Conservation (phyloP, 30 jellyfish, hydroid and myxozoan genomes). For the Clytia hemisphaerica region DNA sequence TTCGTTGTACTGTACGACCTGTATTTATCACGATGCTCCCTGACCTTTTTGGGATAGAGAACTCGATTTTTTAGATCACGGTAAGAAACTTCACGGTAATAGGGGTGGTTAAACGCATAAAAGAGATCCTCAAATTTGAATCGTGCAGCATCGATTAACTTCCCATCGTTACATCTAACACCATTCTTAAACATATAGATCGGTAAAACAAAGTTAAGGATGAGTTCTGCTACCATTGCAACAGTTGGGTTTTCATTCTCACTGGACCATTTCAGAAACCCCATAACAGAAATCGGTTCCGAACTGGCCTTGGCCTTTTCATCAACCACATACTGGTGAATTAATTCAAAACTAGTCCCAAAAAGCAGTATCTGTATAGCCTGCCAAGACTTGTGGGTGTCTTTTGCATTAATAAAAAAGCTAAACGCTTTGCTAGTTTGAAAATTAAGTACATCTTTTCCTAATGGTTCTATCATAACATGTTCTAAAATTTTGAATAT, state of each 20-base stretch:
- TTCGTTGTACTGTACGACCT: not conserved
- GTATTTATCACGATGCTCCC: not conserved
- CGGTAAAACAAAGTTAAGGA: not conserved
- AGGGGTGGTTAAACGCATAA: slow-evolving; percentile 1
- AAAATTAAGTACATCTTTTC: not conserved
- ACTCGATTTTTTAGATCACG: not conserved
- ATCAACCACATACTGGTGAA: not conserved
- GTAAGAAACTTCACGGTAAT: not conserved
- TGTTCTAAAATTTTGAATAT: not conserved
- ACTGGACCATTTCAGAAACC: not conserved
- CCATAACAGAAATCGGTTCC: no score
- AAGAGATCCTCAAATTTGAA: not conserved
- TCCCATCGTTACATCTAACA: not conserved
- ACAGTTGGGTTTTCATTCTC: not conserved
- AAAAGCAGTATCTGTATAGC: not conserved
- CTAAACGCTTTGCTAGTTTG: not conserved
- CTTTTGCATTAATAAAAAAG: not conserved
- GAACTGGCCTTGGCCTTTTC: not conserved
- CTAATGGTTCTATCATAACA: not conserved
- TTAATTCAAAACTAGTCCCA: not conserved
- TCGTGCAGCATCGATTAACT: not conserved
- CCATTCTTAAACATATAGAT: not conserved
- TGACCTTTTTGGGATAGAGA: not conserved
- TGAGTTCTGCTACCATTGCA: not conserved
- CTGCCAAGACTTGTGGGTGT: not conserved